Conservation (phyloP, 2,113 vertebrate species). For the Neotragus pygmaeus region DNA sequence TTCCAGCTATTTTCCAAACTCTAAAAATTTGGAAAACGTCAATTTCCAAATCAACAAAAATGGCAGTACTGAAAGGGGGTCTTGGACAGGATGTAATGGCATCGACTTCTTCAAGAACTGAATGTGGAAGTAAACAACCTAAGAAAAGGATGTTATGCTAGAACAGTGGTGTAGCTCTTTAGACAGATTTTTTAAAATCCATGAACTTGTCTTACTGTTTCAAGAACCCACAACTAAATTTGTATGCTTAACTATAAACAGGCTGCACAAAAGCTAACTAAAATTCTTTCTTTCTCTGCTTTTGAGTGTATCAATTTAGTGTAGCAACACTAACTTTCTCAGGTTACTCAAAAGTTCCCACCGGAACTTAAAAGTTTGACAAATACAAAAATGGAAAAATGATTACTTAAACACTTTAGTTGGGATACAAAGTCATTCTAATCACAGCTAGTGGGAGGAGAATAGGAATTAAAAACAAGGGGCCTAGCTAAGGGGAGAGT, state of each 20-base stretch:
- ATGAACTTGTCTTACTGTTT: not conserved
- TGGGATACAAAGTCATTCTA: slow-evolving; percentile 25
- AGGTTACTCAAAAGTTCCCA: slow-evolving; percentile 48
- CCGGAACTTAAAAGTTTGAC: slow-evolving; percentile 1
- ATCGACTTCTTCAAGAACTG: slow-evolving; percentile 15
- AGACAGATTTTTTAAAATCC: not conserved
- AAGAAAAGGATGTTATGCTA: not conserved
- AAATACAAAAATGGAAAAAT: slow-evolving; percentile 8
- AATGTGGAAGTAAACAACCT: slow-evolving; percentile 22
- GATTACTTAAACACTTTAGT: slow-evolving; percentile 11
- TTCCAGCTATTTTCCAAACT: slow-evolving; percentile 46
- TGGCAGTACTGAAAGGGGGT: not conserved
- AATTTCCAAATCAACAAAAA: slow-evolving; percentile 29
- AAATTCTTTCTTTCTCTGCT: slow-evolving; percentile 23
- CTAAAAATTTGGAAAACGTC: not conserved
- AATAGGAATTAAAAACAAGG: not conserved
- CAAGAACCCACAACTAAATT: slow-evolving; percentile 3
- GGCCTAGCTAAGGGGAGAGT: not conserved
- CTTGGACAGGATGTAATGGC: slow-evolving; percentile 20
- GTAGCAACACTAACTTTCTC: not conserved
- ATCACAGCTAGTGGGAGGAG: not conserved
- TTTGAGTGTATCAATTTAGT: not conserved
- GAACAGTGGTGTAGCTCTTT: not conserved
- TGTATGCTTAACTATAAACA: not conserved
- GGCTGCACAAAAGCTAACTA: not conserved